These are phyloP conservation scores for Psilopsiagon aymara DNA, from an alignment of 2,113 vertebrate genomes.

Conservation along the genomic window DNA sequence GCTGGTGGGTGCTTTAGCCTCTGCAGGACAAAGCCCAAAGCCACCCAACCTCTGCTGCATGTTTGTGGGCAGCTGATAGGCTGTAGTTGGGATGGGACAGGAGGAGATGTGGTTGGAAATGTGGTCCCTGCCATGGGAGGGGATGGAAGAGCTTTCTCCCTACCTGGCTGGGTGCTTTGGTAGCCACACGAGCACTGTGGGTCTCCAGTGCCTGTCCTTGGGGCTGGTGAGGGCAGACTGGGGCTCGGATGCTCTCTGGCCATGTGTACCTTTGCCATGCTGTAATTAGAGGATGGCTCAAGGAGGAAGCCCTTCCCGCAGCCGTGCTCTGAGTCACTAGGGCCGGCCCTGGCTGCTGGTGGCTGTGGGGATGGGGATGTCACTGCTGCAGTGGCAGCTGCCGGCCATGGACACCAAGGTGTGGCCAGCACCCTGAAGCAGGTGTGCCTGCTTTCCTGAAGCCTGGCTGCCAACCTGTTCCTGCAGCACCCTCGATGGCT, in stretches of 20 bases:
- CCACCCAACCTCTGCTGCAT: background rate
- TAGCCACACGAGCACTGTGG: rapidly evolving
- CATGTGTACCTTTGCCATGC: rapidly evolving
- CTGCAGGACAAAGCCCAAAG: background rate
- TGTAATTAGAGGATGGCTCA: background rate
- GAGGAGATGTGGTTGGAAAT: background rate
- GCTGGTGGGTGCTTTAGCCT: background rate
- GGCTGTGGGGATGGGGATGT: background rate
- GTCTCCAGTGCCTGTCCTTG: background rate
- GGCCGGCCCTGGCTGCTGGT: background rate
- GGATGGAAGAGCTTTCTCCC: background rate
- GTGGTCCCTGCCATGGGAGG: rapidly evolving
- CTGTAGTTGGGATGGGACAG: rapidly evolving
- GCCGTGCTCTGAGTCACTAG: background rate
- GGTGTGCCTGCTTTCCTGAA: background rate
- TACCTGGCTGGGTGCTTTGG: too few relatives aligned
- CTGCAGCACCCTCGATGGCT: background rate
- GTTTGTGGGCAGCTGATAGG: background rate
- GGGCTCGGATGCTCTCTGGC: background rate
- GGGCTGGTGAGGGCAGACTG: background rate
- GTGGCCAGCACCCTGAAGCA: background rate
- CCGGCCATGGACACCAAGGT: background rate
- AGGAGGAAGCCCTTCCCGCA: background rate
- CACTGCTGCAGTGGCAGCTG: background rate
- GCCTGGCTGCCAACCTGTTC: background rate